Conservation (phyloP, 2,888 invertebrate species). For the Ichneumoninae sp. region DNA sequence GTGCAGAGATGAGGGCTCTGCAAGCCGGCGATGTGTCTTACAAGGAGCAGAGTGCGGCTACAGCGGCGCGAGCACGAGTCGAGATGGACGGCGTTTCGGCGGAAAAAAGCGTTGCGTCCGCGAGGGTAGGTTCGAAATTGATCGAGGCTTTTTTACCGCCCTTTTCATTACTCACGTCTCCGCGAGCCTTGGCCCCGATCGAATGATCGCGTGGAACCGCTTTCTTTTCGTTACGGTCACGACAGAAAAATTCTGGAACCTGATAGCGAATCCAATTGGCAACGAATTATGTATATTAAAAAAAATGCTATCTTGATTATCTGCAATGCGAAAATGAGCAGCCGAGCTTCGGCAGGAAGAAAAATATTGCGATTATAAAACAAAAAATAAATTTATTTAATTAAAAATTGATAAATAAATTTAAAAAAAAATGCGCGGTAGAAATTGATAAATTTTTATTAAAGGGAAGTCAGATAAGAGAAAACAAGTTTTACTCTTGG, state of each 20-base stretch:
- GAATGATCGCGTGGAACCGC: not conserved
- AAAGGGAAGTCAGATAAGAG: too few species aligned
- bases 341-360: fast-evolving
- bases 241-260: not conserved
- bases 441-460: too few species aligned
- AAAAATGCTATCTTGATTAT: too few species aligned
- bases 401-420: not conserved
- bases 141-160: not conserved
- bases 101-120: constrained; percentile 93
- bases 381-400: not conserved
- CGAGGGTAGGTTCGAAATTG: constrained; percentile 87
- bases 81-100: constrained; percentile 94
- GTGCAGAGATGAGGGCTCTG: constrained; percentile 89
- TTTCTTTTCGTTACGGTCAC: not conserved
- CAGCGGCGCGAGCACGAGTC: constrained; percentile 91
- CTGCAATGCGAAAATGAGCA: too few species aligned
- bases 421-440: too few species aligned
- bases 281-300: too few species aligned
- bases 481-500: too few species aligned
- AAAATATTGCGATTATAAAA: not conserved
- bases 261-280: not conserved
- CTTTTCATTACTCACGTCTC: not conserved
- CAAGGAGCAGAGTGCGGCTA: constrained; percentile 91
- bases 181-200: constrained; percentile 3
- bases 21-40: constrained; percentile 93